phyloP scores from a whole-genome alignment of 2,113 vertebrate species.

The Ictalurus furcatus region DNA sequence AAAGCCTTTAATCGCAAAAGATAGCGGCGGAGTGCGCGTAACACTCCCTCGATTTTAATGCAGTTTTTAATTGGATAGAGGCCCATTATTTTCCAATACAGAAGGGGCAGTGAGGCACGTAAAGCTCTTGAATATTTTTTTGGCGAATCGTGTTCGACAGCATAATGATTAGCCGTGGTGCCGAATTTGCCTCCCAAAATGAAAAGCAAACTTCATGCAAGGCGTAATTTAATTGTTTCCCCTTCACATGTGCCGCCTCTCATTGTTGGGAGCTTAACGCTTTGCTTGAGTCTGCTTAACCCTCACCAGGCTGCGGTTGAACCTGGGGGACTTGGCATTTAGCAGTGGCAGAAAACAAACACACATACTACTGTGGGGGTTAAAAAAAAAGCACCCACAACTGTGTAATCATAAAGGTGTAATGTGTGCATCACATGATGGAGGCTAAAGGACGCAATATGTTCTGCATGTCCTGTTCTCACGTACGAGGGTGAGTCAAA shows the following conservation, averaged over 20 bases:
- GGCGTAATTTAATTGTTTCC: constrained; percentile 84
- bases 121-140: constrained; percentile 86
- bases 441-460: neutral
- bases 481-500: neutral
- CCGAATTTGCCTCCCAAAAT: constrained; percentile 84
- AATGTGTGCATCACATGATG: neutral
- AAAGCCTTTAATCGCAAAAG: constrained; percentile 77
- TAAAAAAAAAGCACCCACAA: neutral
- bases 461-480: neutral
- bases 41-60: constrained; percentile 83
- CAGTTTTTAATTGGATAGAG: constrained; percentile 85
- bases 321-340: constrained; percentile 32
- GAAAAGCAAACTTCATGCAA: constrained; percentile 85
- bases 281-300: constrained; percentile 55
- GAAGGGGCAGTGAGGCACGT: constrained; percentile 82
- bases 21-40: constrained; percentile 82
- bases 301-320: constrained; percentile 37
- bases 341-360: constrained; percentile 30
- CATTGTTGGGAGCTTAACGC: constrained; percentile 81
- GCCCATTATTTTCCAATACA: constrained; percentile 84
- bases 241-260: constrained; percentile 79
- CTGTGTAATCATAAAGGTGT: constrained; percentile 8
- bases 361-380: neutral
- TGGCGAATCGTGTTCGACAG: constrained; percentile 83
- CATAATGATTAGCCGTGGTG: constrained; percentile 80